These are phyloP conservation scores for Axis porcinus DNA, from an alignment of 2,113 vertebrate genomes.

Conservation along the genomic window DNA sequence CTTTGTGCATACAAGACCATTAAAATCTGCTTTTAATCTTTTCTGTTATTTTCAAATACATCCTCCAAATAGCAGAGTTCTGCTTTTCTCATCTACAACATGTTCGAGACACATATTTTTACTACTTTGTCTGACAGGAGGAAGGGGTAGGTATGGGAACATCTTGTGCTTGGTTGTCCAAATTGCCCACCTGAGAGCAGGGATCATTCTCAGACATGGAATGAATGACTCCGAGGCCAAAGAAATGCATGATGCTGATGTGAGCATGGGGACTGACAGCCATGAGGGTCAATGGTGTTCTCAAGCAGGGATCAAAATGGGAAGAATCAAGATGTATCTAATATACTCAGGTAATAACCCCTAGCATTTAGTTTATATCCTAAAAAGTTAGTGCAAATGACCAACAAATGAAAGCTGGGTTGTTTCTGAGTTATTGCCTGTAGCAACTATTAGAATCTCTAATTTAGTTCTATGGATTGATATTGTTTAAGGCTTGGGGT, in stretches of 20 bases:
- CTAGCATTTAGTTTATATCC: not conserved
- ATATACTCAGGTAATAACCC: not conserved
- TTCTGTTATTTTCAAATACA: not conserved
- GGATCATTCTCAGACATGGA: not conserved
- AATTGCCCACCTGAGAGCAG: not conserved
- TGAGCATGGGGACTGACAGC: not conserved
- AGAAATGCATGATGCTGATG: not conserved
- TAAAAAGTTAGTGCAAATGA: not conserved
- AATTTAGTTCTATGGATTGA: not conserved
- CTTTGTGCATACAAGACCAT: not conserved
- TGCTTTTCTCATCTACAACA: not conserved
- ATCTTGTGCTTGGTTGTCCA: not conserved
- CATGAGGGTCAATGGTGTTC: not conserved
- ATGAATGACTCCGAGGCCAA: not conserved
- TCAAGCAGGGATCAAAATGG: not conserved
- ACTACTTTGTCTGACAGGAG: not conserved
- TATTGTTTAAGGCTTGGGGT: too few relatives aligned
- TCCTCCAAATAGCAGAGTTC: not conserved
- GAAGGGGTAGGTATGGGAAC: not conserved
- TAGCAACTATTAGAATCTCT: not conserved
- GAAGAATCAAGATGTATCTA: not conserved
- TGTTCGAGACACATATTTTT: not conserved
- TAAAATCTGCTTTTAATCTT: not conserved
- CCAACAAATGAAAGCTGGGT: not conserved
- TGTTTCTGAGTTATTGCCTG: not conserved